Evolutionary conservation across 2,797 vertebrate species (phyloP), one percentile per base, ranked within the genome.

Genomic region (Alauda arvensis): DNA sequence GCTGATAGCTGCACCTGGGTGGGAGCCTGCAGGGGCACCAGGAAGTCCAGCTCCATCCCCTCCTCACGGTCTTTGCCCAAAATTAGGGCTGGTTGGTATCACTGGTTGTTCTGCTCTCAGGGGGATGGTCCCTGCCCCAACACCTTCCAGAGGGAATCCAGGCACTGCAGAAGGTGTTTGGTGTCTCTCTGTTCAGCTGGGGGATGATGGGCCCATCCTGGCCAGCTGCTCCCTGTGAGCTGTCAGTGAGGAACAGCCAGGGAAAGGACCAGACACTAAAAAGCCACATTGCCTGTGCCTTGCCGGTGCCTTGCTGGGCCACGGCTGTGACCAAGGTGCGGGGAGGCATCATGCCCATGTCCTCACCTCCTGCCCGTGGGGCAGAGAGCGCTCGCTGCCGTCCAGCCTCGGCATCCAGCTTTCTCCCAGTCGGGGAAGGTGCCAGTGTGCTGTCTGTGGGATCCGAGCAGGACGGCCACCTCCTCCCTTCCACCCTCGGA

Each of bases 111-210:
- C 33, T 72, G 25, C 10, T 60, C 46, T 48, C 34, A 23, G 28
- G 14, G 25, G 26, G 24, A 31, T 1, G 6, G 23, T 21, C 12
- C 19, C 12, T 48, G 39, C 17, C n/a, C 23, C 52, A 56, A 3
- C 12, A 15, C 9, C 12, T 11, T 28, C 25, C 34, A 23, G 12
- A 18, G 10, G 18, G 18, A 33, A 55, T 40, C 12, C 60, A n/a
- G n/a, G 42, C 23, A 8, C 37, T 52, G 52, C 25, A 10, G 0
- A 0, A 15, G 7, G 3, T n/a, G 31, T 37, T 40, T 31, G 51
- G 7, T 4, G 9, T 37, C 37, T 42, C 37, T n/a, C 45, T 16
- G 43, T 37, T 59, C 15, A 20, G 7, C 26, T 6, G 12, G 18
- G 25, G 37, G 26, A 8, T 11, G 61, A 29, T 19, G 29, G 66